These are phyloP conservation scores for Ivindomyrus marchei DNA, from an alignment of 2,113 vertebrate genomes.

Conservation along the genomic window DNA sequence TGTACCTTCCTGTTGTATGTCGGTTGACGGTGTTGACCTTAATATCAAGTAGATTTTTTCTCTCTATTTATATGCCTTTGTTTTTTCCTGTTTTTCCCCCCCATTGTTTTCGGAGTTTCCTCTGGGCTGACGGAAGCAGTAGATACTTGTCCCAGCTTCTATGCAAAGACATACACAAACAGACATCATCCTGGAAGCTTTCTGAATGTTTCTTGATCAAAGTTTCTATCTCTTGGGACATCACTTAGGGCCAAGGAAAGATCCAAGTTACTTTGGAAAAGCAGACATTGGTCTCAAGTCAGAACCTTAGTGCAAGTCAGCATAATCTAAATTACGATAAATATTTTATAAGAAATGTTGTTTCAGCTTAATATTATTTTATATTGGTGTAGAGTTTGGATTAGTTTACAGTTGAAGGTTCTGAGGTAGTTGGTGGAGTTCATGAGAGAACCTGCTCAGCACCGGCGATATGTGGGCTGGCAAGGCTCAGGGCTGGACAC, in stretches of 20 bases:
- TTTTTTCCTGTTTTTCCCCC: constrained; percentile 31
- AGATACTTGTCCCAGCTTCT: neutral
- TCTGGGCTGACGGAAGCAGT: neutral
- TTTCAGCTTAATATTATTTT: neutral
- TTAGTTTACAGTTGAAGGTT: neutral
- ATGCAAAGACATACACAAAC: constrained; percentile 2
- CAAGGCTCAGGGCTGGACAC: neutral
- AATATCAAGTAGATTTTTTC: constrained; percentile 38
- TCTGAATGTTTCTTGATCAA: neutral
- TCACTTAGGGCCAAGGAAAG: neutral
- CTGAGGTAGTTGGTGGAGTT: neutral
- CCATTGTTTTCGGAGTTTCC: constrained; percentile 36
- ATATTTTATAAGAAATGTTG: neutral
- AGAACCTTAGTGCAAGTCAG: constrained; percentile 30
- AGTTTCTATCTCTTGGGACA: neutral
- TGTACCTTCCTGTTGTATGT: neutral
- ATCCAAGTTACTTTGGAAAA: neutral
- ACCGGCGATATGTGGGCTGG: neutral
- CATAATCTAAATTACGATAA: constrained; percentile 32
- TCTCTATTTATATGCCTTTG: constrained; percentile 39
- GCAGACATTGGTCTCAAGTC: constrained; percentile 6
- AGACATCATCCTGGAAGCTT: constrained; percentile 30
- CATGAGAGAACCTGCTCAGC: neutral
- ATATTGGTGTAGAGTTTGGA: neutral
- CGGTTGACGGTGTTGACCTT: constrained; percentile 18